Evolutionary conservation across 2,797 vertebrate species (phyloP), one percentile per base, ranked within the genome.

Genomic region (Galaxias olidus): DNA sequence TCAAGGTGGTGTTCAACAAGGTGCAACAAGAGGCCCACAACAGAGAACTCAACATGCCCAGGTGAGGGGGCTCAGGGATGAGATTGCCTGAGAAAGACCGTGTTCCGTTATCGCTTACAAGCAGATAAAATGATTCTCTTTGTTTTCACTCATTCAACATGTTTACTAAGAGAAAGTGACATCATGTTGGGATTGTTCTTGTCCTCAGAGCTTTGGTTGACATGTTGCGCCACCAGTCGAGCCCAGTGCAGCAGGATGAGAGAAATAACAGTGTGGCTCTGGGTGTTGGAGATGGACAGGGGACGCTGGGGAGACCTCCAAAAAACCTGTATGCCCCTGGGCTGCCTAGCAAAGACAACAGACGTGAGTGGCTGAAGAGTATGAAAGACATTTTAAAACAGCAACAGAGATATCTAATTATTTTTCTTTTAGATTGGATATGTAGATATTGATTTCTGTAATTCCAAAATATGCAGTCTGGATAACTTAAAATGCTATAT

Each of bases 1-100:
- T 94, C 77, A 96, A 96, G 81, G 92, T 97, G 86, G 93, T 93
- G 43, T 97, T 97, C 89, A 94, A 95, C 90, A 97, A 97, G 85
- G 94, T 95, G 57, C 95, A 95, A 10, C 93, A 94, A 11, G 93
- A 94, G 59, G 94, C 95, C 59, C 89, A 92, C 61, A 92, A 95
- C 60, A 88, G 95, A 74, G 95, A 96, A 72, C 92, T 97, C 83
- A 94, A 96, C 50, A 94, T 96, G 90, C 94, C 95, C 83, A 94
- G 95, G 95, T 96, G 78, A 72, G 89, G 66, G 4, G 45, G 41
- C 1, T 30, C 30, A 30, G 14, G 45, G 41, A 54, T 14, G 15
- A 17, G 10, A 17, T 18, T 40, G 14, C 8, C 10, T 5, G 13
- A 18, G 5, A 40, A n/a, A 44, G 65, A 59, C 71, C 2, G 30